Percentiles rank a stretch among this genome's conserved stretches.
These are phyloP conservation scores for Corvus moneduloides DNA, from an alignment of 2,113 vertebrate species.

Conservation along the genomic window DNA sequence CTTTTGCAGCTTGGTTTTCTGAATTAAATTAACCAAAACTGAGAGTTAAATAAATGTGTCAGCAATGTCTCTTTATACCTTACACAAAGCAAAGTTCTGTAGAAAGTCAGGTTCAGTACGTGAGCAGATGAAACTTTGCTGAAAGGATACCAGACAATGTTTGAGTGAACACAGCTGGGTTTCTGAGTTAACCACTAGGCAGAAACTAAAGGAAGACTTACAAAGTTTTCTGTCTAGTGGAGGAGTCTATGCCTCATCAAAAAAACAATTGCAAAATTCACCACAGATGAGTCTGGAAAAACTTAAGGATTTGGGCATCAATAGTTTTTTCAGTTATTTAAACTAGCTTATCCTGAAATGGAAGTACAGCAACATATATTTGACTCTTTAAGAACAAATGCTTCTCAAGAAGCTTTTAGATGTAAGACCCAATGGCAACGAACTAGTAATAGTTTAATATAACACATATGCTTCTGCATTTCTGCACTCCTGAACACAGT, in stretches of 20 bases:
- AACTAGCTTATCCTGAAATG: background rate
- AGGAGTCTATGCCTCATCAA: background rate
- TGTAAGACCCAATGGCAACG: background rate
- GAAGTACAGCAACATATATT: background rate
- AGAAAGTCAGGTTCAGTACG: background rate
- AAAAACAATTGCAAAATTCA: background rate
- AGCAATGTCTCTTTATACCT: background rate
- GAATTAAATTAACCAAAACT: background rate
- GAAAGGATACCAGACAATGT: rapidly evolving
- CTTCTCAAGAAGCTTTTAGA: background rate
- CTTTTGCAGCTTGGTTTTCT: background rate
- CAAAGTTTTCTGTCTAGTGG: background rate
- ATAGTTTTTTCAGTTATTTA: background rate
- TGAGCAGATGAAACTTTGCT: background rate
- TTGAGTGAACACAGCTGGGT: background rate
- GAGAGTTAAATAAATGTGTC: background rate
- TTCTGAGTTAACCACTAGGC: background rate
- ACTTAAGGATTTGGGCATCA: background rate
- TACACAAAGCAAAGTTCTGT: background rate
- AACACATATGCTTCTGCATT: background rate
- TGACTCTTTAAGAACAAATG: background rate
- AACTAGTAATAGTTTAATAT: background rate
- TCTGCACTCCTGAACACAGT: background rate
- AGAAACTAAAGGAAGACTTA: background rate
- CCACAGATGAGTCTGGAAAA: background rate